A percentile compares a stretch with the other conserved stretches of the same genome.
Evolutionary conservation across 2,797 vertebrate genomes (phyloP).

Genomic region (Sebastes nivosus): DNA sequence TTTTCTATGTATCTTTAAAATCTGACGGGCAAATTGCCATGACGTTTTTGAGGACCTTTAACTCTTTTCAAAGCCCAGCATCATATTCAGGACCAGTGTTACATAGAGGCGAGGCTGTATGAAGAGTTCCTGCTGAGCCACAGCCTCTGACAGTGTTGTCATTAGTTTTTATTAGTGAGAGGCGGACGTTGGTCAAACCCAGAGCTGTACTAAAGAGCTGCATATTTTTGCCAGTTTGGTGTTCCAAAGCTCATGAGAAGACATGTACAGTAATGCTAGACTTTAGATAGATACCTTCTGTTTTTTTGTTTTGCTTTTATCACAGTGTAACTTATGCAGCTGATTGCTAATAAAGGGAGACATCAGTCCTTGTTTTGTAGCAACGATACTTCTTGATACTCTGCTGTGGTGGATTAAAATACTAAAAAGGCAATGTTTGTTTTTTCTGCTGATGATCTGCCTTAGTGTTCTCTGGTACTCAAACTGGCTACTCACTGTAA

Average conservation of each 20-base stretch:
- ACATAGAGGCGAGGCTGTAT: not conserved
- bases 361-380: slow-evolving; percentile 90
- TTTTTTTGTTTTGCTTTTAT: slow-evolving; percentile 72
- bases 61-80: not conserved
- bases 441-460: slow-evolving; percentile 87
- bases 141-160: not conserved
- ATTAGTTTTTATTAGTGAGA: not conserved
- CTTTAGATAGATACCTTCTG: slow-evolving; percentile 81
- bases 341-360: slow-evolving; percentile 89
- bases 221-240: slow-evolving; percentile 39
- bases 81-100: not conserved
- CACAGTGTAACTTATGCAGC: slow-evolving; percentile 90
- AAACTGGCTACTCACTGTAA: slow-evolving; percentile 89
- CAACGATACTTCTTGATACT: slow-evolving; percentile 82
- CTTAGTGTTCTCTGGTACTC: slow-evolving; percentile 89
- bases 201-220: slow-evolving; percentile 73
- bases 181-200: slow-evolving; percentile 6
- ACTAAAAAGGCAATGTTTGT: slow-evolving; percentile 85
- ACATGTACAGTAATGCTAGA: slow-evolving; percentile 86
- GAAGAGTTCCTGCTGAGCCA: not conserved
- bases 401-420: slow-evolving; percentile 84
- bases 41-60: not conserved
- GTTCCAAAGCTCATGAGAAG: slow-evolving; percentile 67
- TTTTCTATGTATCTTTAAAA: not conserved
- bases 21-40: no score